Evolutionary conservation across 2,797 vertebrate species (phyloP).

Genomic region (Bufotes viridis): DNA sequence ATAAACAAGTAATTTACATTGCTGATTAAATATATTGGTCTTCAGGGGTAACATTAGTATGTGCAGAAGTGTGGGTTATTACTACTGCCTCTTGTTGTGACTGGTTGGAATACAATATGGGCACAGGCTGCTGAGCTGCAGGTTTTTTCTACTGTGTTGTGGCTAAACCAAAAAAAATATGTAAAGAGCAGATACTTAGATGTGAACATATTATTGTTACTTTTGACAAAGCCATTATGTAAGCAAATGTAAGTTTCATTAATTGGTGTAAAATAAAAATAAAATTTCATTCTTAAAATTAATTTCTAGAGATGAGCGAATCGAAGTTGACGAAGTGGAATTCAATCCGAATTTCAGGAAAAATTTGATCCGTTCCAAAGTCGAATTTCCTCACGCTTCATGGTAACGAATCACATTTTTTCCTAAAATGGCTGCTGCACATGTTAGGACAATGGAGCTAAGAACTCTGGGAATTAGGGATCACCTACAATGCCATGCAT

Average conservation of each 20-base stretch:
- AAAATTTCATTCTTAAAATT: no score
- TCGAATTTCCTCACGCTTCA: no score
- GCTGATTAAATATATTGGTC: neutral
- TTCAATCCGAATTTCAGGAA: no score
- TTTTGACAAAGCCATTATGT: neutral
- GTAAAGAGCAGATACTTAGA: neutral
- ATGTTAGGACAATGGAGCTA: no score
- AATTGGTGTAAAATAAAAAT: neutral
- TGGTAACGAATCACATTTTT: no score
- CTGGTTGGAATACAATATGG: neutral
- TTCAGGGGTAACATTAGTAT: neutral
- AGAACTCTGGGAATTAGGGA: no score
- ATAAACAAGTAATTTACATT: constrained; percentile 10
- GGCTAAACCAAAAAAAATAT: neutral
- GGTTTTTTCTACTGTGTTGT: neutral
- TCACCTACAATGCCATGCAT: no score
- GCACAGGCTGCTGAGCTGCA: neutral
- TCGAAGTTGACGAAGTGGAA: no score
- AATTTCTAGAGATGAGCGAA: no score
- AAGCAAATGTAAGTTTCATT: neutral
- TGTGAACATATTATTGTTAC: neutral
- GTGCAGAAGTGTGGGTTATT: neutral
- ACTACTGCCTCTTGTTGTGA: neutral
- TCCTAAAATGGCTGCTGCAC: no score
- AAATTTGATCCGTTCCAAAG: no score